phyloP scores from a whole-genome alignment of 1,140 invertebrate species.

The Zophobas morio region DNA sequence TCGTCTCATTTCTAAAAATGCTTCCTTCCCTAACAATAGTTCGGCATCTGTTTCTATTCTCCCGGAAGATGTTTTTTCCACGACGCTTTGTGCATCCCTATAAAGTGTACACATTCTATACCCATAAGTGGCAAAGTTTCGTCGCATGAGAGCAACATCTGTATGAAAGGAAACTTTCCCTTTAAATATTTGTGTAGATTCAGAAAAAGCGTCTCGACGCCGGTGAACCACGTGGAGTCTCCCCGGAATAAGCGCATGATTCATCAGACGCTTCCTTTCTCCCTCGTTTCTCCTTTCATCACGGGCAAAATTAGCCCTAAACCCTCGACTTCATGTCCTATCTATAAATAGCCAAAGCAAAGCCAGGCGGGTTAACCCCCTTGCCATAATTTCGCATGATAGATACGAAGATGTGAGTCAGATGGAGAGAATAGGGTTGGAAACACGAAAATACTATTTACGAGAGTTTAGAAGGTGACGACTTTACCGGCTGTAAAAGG shows the following conservation, averaged over 20 bases:
- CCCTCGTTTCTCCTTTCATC: slow-evolving; percentile 35
- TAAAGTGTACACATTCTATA: neutral
- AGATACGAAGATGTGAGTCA: slow-evolving; percentile 30
- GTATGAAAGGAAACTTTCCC: slow-evolving; percentile 30
- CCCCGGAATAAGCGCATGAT: slow-evolving; percentile 40
- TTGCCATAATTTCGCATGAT: slow-evolving; percentile 38
- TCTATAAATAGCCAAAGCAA: slow-evolving; percentile 34
- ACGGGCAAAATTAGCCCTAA: slow-evolving; percentile 18
- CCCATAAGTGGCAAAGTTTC: slow-evolving; percentile 25
- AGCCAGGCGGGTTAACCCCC: slow-evolving; percentile 29
- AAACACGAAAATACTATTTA: slow-evolving; percentile 41
- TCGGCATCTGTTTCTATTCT: no score
- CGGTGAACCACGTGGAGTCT: slow-evolving; percentile 35
- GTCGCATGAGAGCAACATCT: slow-evolving; percentile 14
- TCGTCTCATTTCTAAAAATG: neutral
- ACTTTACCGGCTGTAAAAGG: slow-evolving; percentile 31
- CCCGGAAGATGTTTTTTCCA: neutral
- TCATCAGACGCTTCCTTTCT: slow-evolving; percentile 29
- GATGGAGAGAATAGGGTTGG: slow-evolving; percentile 23
- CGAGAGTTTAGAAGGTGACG: slow-evolving; percentile 27
- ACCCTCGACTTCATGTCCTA: slow-evolving; percentile 27
- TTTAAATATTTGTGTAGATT: slow-evolving; percentile 38
- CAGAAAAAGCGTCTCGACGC: slow-evolving; percentile 34
- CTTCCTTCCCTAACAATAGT: neutral
- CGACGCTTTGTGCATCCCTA: neutral